Conservation (phyloP, 2,113 vertebrate genomes). For the Tragulus kanchil region DNA sequence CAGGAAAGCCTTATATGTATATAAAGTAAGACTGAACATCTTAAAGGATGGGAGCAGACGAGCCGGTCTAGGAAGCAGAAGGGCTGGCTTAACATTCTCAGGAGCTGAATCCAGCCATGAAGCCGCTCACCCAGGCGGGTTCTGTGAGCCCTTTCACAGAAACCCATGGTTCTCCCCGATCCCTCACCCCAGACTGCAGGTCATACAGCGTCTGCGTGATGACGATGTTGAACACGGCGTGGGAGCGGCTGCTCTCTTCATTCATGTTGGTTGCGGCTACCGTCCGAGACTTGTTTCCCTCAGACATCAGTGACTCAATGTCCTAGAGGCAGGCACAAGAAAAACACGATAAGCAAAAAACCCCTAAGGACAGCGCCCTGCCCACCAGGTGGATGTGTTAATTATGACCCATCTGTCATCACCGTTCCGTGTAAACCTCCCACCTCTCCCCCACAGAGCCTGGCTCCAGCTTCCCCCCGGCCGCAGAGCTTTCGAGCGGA, state of each 20-base stretch:
- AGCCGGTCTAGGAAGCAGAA: background rate
- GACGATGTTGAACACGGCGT: slow-evolving; percentile 94
- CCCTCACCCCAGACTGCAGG: slow-evolving; percentile 91
- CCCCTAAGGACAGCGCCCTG: background rate
- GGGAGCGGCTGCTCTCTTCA: slow-evolving; percentile 95
- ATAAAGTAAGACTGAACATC: background rate
- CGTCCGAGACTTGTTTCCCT: slow-evolving; percentile 97
- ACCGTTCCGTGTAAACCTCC: background rate
- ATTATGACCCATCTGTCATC: accelerated
- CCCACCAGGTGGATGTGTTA: accelerated
- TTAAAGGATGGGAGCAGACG: background rate
- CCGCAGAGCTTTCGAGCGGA: background rate
- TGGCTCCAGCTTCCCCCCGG: accelerated
- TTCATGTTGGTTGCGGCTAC: slow-evolving; percentile 99
- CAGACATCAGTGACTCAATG: slow-evolving; percentile 94
- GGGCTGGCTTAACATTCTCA: background rate
- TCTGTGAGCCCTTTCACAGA: no score
- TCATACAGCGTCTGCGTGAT: slow-evolving; percentile 94
- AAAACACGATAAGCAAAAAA: background rate
- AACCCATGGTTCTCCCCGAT: background rate
- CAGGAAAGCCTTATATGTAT: background rate
- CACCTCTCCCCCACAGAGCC: accelerated
- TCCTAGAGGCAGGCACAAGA: slow-evolving; percentile 86
- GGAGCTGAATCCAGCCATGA: background rate
- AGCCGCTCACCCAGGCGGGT: accelerated